Evolutionary conservation across 2,888 invertebrate species (phyloP).

Genomic region (Yponomeuta malinellus): DNA sequence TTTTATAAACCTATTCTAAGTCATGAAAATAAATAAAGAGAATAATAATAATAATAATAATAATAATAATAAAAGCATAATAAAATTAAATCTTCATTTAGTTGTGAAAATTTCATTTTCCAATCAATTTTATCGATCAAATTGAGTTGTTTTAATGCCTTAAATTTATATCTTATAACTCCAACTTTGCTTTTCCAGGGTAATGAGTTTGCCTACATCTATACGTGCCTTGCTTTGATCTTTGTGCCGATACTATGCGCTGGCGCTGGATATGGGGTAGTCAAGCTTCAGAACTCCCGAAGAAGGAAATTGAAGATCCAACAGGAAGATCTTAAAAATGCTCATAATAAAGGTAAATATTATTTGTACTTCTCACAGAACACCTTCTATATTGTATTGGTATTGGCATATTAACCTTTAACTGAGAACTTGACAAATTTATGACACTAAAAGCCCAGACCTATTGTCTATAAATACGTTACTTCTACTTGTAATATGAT

Average conservation of each 20-base stretch:
- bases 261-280: slow-evolving; percentile 93
- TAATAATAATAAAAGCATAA: too few relatives aligned
- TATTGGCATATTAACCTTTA: too few relatives aligned
- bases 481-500: too few relatives aligned
- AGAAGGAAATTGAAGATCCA: slow-evolving; percentile 87
- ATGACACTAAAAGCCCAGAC: neutral
- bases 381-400: too few relatives aligned
- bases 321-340: slow-evolving; percentile 80
- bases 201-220: slow-evolving; percentile 97
- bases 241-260: slow-evolving; percentile 95
- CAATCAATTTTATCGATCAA: too few relatives aligned
- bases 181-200: slow-evolving; percentile 74
- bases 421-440: neutral
- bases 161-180: neutral
- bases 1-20: too few relatives aligned
- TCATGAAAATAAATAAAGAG: too few relatives aligned
- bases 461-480: neutral
- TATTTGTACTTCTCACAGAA: slow-evolving; percentile 9
- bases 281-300: slow-evolving; percentile 92
- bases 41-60: too few relatives aligned
- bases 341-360: slow-evolving; percentile 64
- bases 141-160: neutral
- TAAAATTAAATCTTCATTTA: too few relatives aligned
- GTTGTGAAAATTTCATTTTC: too few relatives aligned
- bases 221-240: slow-evolving; percentile 92